Evolutionary conservation across 2,797 vertebrate genomes (phyloP).

Genomic region (Toxotes lorentzi): DNA sequence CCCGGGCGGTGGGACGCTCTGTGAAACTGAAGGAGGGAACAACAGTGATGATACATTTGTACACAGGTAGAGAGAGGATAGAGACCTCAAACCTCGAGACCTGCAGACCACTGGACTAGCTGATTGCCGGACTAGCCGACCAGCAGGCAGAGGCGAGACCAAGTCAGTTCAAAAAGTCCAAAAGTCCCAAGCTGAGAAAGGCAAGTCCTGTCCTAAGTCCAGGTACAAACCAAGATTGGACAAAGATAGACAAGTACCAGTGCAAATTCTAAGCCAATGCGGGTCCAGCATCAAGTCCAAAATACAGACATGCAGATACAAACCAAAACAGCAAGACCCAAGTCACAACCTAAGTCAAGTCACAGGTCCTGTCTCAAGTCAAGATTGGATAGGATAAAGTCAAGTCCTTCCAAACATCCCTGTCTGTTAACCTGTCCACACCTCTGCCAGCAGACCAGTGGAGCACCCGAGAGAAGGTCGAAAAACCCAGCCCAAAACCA

Average conservation of each 20-base stretch:
- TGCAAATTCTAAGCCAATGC: neutral
- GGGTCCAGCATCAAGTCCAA: neutral
- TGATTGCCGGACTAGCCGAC: neutral
- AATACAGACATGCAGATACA: neutral
- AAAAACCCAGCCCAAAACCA: slow-evolving; percentile 36
- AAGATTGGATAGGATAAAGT: neutral
- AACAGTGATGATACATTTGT: slow-evolving; percentile 72
- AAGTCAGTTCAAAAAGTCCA: neutral
- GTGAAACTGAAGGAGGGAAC: slow-evolving; percentile 81
- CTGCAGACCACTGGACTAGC: neutral
- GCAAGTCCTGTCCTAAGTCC: neutral
- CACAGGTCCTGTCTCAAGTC: neutral
- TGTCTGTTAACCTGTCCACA: neutral
- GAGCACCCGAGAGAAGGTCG: neutral
- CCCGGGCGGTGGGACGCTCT: slow-evolving; percentile 72
- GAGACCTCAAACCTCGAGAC: slow-evolving; percentile 16
- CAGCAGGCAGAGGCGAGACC: neutral
- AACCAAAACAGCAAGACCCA: neutral
- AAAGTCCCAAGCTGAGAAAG: neutral
- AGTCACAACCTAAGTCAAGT: neutral
- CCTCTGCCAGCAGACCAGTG: neutral
- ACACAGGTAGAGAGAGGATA: slow-evolving; percentile 51
- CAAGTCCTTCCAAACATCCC: neutral
- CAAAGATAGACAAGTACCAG: neutral
- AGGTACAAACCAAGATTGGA: neutral